A percentile compares a stretch with the other conserved stretches of the same genome.
phyloP scores from a whole-genome alignment of 2,113 vertebrate genomes.

The Neotoma lepida region DNA sequence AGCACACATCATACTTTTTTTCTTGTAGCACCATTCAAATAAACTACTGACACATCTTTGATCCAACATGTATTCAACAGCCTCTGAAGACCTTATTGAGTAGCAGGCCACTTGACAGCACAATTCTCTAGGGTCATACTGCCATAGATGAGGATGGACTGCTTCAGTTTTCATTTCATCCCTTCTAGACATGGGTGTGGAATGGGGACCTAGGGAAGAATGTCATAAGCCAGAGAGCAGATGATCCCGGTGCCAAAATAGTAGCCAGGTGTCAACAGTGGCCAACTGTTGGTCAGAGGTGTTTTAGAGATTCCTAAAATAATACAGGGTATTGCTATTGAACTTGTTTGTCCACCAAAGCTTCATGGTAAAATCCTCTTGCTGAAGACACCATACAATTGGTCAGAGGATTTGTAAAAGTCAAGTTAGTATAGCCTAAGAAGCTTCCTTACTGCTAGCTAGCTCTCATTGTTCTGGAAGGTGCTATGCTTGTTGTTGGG shows the following conservation, averaged over 20 bases:
- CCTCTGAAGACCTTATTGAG: neutral
- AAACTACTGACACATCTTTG: neutral
- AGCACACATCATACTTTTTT: neutral
- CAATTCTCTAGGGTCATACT: neutral
- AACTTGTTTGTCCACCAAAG: neutral
- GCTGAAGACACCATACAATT: neutral
- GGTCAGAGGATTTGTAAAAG: neutral
- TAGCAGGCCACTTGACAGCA: neutral
- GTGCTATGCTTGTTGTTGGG: neutral
- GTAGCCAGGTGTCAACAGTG: neutral
- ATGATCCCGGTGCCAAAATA: neutral
- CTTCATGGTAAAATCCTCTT: neutral
- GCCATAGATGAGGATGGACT: neutral
- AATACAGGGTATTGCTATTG: neutral
- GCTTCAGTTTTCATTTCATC: neutral
- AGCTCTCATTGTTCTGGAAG: neutral
- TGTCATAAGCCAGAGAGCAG: neutral
- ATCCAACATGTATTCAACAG: neutral
- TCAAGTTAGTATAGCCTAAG: neutral
- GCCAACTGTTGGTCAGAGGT: neutral
- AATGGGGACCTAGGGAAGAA: neutral
- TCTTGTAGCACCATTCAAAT: neutral
- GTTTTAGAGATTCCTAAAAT: neutral
- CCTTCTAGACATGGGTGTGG: neutral
- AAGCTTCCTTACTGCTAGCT: neutral